phyloP scores from a whole-genome alignment of 1,140 invertebrate species.

The Diorhabda sublineata region DNA sequence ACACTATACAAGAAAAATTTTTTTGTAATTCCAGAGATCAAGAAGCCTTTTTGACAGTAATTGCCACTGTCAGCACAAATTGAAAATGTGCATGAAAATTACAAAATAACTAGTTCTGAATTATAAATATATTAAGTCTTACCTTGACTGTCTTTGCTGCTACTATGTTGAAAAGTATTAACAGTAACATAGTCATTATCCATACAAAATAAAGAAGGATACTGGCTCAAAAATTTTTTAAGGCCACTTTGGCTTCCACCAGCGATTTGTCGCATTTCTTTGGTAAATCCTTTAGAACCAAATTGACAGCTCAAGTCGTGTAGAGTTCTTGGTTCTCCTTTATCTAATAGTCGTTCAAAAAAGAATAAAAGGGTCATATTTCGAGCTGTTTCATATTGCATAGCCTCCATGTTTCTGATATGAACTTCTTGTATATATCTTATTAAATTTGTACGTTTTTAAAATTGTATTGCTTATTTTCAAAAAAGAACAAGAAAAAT shows the following conservation, averaged over 20 bases:
- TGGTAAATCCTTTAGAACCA: slow-evolving; percentile 91
- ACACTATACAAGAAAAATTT: too few relatives aligned
- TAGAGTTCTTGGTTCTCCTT: slow-evolving; percentile 86
- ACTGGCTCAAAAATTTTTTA: slow-evolving; percentile 85
- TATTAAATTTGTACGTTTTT: not conserved
- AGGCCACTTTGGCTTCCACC: slow-evolving; percentile 88
- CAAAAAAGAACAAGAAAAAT: not conserved
- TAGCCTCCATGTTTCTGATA: slow-evolving; percentile 70
- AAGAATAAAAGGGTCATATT: slow-evolving; percentile 95
- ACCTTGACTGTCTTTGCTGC: slow-evolving; percentile 32
- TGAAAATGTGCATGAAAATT: too few relatives aligned
- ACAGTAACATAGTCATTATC: slow-evolving; percentile 89
- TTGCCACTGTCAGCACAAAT: too few relatives aligned
- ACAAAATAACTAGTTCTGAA: not conserved
- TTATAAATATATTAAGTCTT: slow-evolving; percentile 10
- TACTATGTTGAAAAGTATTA: slow-evolving; percentile 60
- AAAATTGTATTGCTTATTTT: not conserved
- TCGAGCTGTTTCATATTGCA: slow-evolving; percentile 87
- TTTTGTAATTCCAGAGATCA: too few relatives aligned
- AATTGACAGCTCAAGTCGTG: slow-evolving; percentile 96
- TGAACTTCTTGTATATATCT: not conserved
- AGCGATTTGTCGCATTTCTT: slow-evolving; percentile 92
- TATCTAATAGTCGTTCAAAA: slow-evolving; percentile 90
- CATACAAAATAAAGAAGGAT: slow-evolving; percentile 87
- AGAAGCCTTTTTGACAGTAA: too few relatives aligned